Conservation (phyloP, 1,140 invertebrate species). For the Psix sp. region DNA sequence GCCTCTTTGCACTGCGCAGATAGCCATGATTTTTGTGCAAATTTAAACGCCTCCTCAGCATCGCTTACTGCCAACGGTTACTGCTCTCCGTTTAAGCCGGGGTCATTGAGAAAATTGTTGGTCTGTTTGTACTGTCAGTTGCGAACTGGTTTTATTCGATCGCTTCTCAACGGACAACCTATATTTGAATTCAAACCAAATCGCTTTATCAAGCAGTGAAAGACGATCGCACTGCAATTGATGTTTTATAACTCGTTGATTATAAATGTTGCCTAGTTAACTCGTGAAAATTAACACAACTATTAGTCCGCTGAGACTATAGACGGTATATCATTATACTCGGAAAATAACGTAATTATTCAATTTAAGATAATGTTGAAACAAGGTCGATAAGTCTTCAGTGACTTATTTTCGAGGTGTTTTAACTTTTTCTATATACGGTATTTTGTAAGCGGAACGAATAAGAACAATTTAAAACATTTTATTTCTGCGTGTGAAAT, state of each 20-base stretch:
- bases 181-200: constrained; percentile 72
- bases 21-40: constrained; percentile 16
- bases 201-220: constrained; percentile 68
- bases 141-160: constrained; percentile 73
- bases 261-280: too few relatives aligned
- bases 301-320: not conserved
- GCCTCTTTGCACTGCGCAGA: constrained; percentile 11
- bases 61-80: constrained; percentile 67
- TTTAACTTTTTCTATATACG: too few relatives aligned
- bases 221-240: not conserved
- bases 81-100: constrained; percentile 68
- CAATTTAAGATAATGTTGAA: too few relatives aligned
- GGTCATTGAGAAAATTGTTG: constrained; percentile 76
- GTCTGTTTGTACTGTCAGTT: constrained; percentile 75
- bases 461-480: constrained; percentile 12
- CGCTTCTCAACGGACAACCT: constrained; percentile 69
- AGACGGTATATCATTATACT: too few relatives aligned
- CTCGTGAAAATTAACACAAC: not conserved
- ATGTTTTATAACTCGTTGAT: constrained; percentile 5
- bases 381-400: too few relatives aligned
- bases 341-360: too few relatives aligned
- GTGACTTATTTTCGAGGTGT: too few relatives aligned
- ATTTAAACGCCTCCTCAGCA: constrained; percentile 41
- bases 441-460: constrained; percentile 15
- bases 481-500: constrained; percentile 7